A percentile compares a stretch with the other conserved stretches of the same genome.
These are phyloP conservation scores for Nesidiocoris tenuis DNA, from an alignment of 2,888 invertebrate genomes.

Conservation along the genomic window DNA sequence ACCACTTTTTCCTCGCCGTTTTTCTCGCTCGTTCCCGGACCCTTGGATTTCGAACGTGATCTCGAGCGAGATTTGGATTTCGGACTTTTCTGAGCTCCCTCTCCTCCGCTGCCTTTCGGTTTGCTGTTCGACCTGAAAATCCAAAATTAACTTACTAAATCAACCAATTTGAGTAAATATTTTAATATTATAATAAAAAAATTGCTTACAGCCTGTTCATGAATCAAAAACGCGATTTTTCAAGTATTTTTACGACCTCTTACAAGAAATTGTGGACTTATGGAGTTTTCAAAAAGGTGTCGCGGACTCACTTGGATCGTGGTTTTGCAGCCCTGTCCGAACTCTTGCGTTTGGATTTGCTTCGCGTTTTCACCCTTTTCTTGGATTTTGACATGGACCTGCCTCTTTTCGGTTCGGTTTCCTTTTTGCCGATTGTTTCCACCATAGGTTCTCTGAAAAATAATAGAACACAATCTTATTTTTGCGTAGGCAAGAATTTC, in stretches of 20 bases:
- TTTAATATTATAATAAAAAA: too few relatives aligned
- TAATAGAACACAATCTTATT: too few relatives aligned
- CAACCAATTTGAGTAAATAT: too few relatives aligned
- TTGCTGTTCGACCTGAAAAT: neutral
- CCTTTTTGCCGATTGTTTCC: conserved; percentile 27
- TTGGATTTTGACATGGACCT: conserved; percentile 17
- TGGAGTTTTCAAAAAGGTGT: neutral
- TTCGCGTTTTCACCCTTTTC: conserved; percentile 29
- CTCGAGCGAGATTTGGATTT: conserved; percentile 31
- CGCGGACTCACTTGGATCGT: conserved; percentile 23
- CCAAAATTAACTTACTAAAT: neutral
- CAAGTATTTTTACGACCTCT: neutral
- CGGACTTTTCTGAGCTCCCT: neutral
- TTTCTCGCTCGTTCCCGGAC: neutral
- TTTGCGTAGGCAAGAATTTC: too few relatives aligned
- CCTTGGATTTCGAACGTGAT: conserved; percentile 16
- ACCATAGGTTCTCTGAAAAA: conserved; percentile 26
- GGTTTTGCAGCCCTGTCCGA: conserved; percentile 5
- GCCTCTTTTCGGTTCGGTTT: conserved; percentile 24
- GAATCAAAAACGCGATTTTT: too few relatives aligned
- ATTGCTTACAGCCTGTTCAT: too few relatives aligned
- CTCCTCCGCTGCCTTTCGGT: neutral
- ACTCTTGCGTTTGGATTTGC: conserved; percentile 35
- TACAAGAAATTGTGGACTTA: neutral
- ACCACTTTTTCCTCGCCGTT: conserved; percentile 3